Base-by-base conservation (phyloP, 2,888 invertebrate genomes). In the Diaphora mendica region DNA sequence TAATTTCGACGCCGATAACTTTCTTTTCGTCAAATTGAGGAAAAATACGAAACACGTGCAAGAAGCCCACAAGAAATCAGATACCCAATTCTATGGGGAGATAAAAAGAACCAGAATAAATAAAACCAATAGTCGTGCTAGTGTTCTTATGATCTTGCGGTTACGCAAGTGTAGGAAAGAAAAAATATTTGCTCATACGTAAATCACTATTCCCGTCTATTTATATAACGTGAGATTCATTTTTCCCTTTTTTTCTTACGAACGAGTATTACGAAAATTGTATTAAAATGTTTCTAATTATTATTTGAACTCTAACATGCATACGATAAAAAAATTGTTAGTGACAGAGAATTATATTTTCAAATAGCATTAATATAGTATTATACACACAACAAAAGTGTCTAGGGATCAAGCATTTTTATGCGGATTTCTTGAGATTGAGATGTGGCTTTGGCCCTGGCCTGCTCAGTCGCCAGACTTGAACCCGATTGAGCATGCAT, bases 11-110 rank as follows among this genome's bases (percentile, higher is more conserved):
- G 39, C 74, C 76, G 79, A 82, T 82, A 81, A 83, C 74, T 78
- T 81, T 77, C 79, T 72, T 35, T 77, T 55, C 76, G 73, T 77
- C 73, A 81, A 81, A 81, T 81, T 82, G 81, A 79, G 81, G 81
- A 81, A 82, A 74, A 81, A 81, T 64, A 55, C 48, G 35, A 5
- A 64, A 51, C 26, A 74, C 44, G 71, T 64, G 71, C 74, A 68
- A 80, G 74, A 80, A 69, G 66, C 55, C 55, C 39, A 39, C 26
- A 55, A 71, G 70, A 71, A 71, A 71, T 64, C 68, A 68, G 51
- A 68, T 64, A 64, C 48, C 8, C 33, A 30, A 64, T 64, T 48
- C 64, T 33, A 48, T 64, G 48, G 48, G 62, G n/a, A 68, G 26
- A 59, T 68, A 17, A 26, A 71, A 9, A 48, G 64, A 26, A 48